Evolutionary conservation across 1,140 invertebrate genomes (phyloP), one percentile per base, ranked within the genome.

Genomic region (Diuraphis noxia): DNA sequence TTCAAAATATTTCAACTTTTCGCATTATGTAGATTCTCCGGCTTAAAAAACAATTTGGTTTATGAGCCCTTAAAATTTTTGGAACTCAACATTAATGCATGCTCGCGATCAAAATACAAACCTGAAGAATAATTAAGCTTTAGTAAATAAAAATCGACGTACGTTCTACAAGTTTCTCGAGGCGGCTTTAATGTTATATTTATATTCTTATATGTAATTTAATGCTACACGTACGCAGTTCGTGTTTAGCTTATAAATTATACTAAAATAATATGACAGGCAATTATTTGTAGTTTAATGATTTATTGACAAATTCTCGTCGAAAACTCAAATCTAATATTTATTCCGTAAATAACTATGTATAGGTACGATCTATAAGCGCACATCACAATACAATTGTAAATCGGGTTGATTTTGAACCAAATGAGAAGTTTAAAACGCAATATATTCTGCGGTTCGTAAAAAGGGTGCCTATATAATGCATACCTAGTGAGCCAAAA

Each of bases 371-470:
- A 79, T 72, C 13, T 72, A 72, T 72, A 17, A 72, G 34, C 77
- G 19, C 23, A 25, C 23, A 21, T 40, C 79, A 82, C 13, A 82
- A 41, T 34, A 43, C 41, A 30, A 21, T 46, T 72, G 13, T 72
- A n/a, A 17, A 17, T 6, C 84, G 43, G 85, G 85, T 87, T 36
- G 8, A 87, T 87, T 87, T 87, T 30, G 36, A 17, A 40, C 36
- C 52, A 88, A 88, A 88, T 63, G 86, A 88, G 34, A 88, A 40
- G 43, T 91, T 91, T 91, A 91, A 91, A 91, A 91, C 77, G 89
- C 89, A 49, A 91, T 91, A 82, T 81, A 91, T 91, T 91, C 40
- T 52, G 43, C 34, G 77, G 43, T 46, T 40, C 72, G 30, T 23
- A 84, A 52, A 52, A 87, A 52, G 46, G 46, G 46, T 56, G 49